phyloP scores from a whole-genome alignment of 2,888 invertebrate genomes.

The Camptogramma bilineatum region DNA sequence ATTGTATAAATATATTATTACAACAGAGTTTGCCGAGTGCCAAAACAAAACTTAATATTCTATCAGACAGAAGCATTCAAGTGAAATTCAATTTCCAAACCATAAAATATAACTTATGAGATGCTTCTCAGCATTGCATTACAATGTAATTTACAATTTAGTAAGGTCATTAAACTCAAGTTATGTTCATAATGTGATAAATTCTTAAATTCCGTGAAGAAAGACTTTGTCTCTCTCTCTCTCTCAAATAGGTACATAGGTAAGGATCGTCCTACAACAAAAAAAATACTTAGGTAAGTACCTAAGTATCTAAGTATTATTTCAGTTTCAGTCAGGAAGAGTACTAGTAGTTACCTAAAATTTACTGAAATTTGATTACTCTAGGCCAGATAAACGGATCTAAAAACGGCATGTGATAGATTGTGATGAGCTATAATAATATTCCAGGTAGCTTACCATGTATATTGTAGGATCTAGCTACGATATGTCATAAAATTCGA shows the following conservation, averaged over 20 bases:
- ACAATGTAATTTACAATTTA: conserved; percentile 1
- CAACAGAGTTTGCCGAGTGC: not conserved
- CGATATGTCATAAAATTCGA: conserved; percentile 48
- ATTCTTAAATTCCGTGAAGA: too few relatives aligned
- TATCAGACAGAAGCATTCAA: not conserved
- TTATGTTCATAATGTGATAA: too few relatives aligned
- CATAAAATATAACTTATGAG: conserved; percentile 6
- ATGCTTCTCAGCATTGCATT: not conserved
- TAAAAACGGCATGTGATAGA: not conserved
- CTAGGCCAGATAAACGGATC: too few relatives aligned
- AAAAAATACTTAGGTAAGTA: too few relatives aligned
- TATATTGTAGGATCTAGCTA: conserved; percentile 31
- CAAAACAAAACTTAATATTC: conserved; percentile 6
- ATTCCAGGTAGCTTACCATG: conserved; percentile 3
- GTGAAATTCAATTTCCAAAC: conserved; percentile 13
- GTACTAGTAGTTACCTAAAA: too few relatives aligned
- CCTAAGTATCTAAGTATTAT: too few relatives aligned
- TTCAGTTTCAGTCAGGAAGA: too few relatives aligned
- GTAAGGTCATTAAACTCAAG: too few relatives aligned
- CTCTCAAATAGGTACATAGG: too few relatives aligned
- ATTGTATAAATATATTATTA: conserved; percentile 50
- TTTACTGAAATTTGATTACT: too few relatives aligned
- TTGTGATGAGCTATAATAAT: conserved; percentile 22
- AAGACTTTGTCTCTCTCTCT: too few relatives aligned
- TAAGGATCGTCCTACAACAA: too few relatives aligned